A percentile compares a stretch with the other conserved stretches of the same genome.
Conservation (phyloP, 2,113 vertebrate species). For the Isichthys henryi region DNA sequence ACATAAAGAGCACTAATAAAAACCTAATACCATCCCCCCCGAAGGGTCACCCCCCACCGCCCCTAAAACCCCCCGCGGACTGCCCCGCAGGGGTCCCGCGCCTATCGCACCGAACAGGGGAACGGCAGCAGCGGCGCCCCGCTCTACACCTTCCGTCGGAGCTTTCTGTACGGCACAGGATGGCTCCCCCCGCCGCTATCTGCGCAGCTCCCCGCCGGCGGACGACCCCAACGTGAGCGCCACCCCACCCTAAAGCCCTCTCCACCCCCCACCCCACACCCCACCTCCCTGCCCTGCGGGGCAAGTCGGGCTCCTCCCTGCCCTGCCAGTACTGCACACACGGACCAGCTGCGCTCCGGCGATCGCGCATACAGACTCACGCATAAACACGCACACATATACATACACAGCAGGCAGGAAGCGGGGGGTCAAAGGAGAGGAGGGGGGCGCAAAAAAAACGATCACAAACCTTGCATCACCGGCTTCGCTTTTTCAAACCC, state of each 20-base stretch:
- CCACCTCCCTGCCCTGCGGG: slow-evolving; percentile 16
- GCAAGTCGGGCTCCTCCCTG: neutral
- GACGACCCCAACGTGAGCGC: slow-evolving; percentile 22
- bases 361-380: slow-evolving; percentile 11
- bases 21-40: neutral
- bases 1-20: neutral
- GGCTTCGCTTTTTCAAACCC: slow-evolving; percentile 50
- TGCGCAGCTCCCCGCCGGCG: slow-evolving; percentile 12
- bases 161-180: neutral
- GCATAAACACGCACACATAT: slow-evolving; percentile 30
- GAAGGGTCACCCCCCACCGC: neutral
- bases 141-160: neutral
- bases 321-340: neutral
- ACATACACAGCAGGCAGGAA: neutral
- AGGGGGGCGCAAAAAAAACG: slow-evolving; percentile 23
- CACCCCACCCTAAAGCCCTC: slow-evolving; percentile 32
- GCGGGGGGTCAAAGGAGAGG: slow-evolving; percentile 27
- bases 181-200: slow-evolving; percentile 15
- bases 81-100: neutral
- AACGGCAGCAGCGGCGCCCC: neutral
- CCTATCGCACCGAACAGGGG: neutral
- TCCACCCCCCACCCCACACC: slow-evolving; percentile 13
- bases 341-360: neutral
- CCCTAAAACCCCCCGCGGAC: neutral
- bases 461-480: slow-evolving; percentile 68